Evolutionary conservation across 1,140 invertebrate species (phyloP).

Genomic region (Scaptomyza pallida): DNA sequence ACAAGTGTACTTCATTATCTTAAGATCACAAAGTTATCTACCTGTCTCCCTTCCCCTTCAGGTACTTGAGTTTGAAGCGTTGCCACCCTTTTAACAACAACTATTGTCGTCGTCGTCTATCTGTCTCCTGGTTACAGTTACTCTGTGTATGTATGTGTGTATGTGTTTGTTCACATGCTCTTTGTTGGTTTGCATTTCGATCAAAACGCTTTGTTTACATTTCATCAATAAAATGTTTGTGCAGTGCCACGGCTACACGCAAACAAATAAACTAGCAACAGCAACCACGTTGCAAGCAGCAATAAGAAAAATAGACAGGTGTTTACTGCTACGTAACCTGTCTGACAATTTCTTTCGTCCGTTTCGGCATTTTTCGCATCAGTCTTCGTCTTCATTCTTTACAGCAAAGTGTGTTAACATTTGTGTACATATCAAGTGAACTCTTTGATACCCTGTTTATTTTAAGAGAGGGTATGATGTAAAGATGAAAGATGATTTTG

Average conservation of each 20-base stretch:
- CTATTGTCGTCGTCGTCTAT: constrained; percentile 1
- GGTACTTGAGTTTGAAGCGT: background rate
- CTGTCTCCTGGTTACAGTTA: constrained; percentile 33
- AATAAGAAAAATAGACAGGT: constrained; percentile 60
- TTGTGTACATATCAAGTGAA: background rate
- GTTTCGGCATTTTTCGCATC: constrained; percentile 14
- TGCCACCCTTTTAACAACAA: background rate
- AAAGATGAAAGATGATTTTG: background rate
- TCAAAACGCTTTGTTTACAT: constrained; percentile 67
- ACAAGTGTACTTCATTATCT: constrained; percentile 39
- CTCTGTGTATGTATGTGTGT: background rate
- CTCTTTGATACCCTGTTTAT: constrained; percentile 20
- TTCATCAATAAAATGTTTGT: constrained; percentile 71
- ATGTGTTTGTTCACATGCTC: constrained; percentile 27
- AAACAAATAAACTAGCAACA: constrained; percentile 33
- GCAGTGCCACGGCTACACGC: constrained; percentile 50
- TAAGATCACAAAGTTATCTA: constrained; percentile 6
- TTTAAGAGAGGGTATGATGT: no score
- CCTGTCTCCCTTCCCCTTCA: background rate
- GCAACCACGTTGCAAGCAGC: constrained; percentile 17
- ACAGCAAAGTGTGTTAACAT: constrained; percentile 35
- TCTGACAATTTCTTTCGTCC: constrained; percentile 35
- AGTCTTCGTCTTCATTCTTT: constrained; percentile 21
- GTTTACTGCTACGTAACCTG: constrained; percentile 38
- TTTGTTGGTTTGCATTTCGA: constrained; percentile 14